Evolutionary conservation across 2,113 vertebrate genomes (phyloP), one percentile per base, ranked within the genome.

Genomic region (Anseranas semipalmata): DNA sequence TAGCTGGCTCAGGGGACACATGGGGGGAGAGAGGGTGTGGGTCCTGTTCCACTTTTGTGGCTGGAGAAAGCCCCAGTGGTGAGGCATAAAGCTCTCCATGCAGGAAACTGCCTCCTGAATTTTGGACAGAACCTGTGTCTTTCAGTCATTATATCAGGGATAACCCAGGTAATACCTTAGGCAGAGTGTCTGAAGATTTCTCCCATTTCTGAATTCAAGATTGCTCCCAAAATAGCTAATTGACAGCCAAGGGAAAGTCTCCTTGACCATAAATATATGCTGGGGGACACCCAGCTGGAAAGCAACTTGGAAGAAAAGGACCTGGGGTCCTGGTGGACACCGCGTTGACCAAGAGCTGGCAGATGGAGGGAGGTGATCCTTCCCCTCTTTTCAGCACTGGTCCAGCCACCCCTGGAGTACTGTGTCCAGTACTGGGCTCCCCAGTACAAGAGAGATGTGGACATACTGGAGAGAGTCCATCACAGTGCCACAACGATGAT

Each of bases 1-100:
- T 7, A 2, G 33, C 25, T 39, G 17, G 73, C n/a, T 15, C 2
- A 3, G 30, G 50, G 55, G 27, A 10, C 2, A 1, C 2, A 1
- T 3, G 5, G 6, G 16, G 10, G 13, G 10, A 16, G 72, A 48
- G 30, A 30, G 20, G 7, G 4, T 16, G 19, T 25, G 58, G 8
- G 48, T 39, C 77, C 39, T 45, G 43, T 67, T 33, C 76, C 39
- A 20, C 70, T 24, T n/a, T 10, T 10, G 41, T 18, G 71, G 45
- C 74, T 35, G 62, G 30, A 22, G n/a, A 52, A 53, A 63, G 35
- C 45, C 60, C 37, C 71, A 22, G 14, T 0, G 0, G 12, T 10
- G n/a, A 65, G 67, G 50, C 45, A 18, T 4, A 14, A 32, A 62
- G 35, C 21, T 32, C 22, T n/a, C 28, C 0, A 0, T 16, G 32